Conservation (phyloP, 1,140 invertebrate genomes). For the Panagrolaimus sp. region DNA sequence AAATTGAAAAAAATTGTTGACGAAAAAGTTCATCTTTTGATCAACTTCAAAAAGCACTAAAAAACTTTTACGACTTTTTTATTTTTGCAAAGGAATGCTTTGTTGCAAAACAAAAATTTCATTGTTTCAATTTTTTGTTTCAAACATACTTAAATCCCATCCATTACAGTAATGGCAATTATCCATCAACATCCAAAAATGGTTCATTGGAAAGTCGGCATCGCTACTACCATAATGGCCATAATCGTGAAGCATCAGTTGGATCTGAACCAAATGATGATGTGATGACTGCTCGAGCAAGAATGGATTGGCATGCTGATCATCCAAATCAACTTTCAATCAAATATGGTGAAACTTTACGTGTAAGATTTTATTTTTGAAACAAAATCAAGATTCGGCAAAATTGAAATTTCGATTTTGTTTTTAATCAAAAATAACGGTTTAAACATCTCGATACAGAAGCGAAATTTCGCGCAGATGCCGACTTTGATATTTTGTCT, state of each 20-base stretch:
- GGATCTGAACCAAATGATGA: background rate
- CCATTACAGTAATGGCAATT: background rate
- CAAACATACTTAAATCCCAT: no score
- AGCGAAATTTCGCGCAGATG: no score
- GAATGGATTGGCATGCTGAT: background rate
- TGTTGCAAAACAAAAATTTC: no score
- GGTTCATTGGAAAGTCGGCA: constrained; percentile 1
- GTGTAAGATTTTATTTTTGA: background rate
- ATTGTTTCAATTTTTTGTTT: no score
- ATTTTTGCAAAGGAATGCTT: no score
- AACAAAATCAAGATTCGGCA: no score
- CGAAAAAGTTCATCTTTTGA: background rate
- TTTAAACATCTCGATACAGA: no score
- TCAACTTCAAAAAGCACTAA: constrained; percentile 1
- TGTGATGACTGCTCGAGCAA: constrained; percentile 2
- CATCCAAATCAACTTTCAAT: background rate
- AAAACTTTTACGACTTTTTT: background rate
- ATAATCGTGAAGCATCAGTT: background rate
- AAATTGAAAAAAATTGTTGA: no score
- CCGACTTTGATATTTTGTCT: no score
- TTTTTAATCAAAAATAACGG: no score
- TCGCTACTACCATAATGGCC: background rate
- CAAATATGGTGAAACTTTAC: background rate
- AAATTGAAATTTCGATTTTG: no score
- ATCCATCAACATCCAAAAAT: constrained; percentile 8